Evolutionary conservation across 2,797 vertebrate genomes (phyloP), one percentile per base, ranked within the genome.

Genomic region (Eospalax fontanierii): DNA sequence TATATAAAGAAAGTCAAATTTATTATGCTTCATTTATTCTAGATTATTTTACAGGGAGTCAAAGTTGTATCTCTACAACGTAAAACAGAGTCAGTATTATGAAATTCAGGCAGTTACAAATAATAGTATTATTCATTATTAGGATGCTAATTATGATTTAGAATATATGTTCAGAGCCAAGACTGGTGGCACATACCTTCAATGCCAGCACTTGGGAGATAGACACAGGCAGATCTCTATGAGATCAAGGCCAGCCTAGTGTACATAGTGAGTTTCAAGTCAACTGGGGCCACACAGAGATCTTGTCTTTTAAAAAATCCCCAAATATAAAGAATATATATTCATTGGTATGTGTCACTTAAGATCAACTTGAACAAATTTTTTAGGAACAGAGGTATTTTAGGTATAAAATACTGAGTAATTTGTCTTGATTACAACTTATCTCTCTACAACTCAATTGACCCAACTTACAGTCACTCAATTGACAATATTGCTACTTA

Each of bases 21-120:
- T 86, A 71, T 88, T 90, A 65, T 90, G 76, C 76, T 57, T 81
- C 28, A 33, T 95, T 12, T 30, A 89, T 75, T 94, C 33, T 35
- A 85, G 79, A 90, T 14, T 87, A 54, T 78, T 79, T 95, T 87
- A 57, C 1, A 90, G 9, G 74, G 15, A 82, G 33, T 6, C 40
- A 59, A 84, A 93, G 63, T 91, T 59, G 79, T 54, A 78, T 40
- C 1, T 84, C 33, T 81, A 12, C 7, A 82, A 81, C 84, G 19
- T 33, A 33, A n/a, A 92, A 35, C 61, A 90, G 1, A 15, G 38
- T 63, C 12, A 89, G 33, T 71, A 90, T 96, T 82, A n/a, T 86
- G 4, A 85, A 73, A 86, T 73, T 1, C 0, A 30, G 28, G 3
- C 10, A 93, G 43, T 80, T 89, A 86, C 40, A 68, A 74, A 80